phyloP scores from a whole-genome alignment of 2,888 invertebrate genomes.

The Hydrotaea diabolus region DNA sequence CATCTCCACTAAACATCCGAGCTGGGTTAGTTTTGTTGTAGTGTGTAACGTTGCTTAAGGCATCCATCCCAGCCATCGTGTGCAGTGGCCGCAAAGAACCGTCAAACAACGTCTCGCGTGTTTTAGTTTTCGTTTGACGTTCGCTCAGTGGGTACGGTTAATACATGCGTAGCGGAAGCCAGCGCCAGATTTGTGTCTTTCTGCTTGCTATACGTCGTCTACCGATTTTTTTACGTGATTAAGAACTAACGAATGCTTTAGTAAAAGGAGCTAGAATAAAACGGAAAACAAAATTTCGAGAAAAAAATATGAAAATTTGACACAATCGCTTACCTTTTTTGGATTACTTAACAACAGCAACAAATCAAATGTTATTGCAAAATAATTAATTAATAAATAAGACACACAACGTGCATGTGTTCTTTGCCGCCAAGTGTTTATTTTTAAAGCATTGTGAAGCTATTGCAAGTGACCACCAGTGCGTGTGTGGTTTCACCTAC shows the following conservation, averaged over 20 bases:
- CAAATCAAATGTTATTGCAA: no score
- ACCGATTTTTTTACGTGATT: slow-evolving; percentile 21
- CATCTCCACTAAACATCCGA: slow-evolving; percentile 21
- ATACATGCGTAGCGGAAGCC: slow-evolving; percentile 63
- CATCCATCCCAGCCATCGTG: slow-evolving; percentile 63
- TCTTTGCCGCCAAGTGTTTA: background rate
- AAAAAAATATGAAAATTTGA: background rate
- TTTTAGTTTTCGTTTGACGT: slow-evolving; percentile 70
- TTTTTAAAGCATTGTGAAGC: background rate
- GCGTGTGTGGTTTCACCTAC: background rate
- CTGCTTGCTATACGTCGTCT: background rate
- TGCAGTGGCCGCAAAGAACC: slow-evolving; percentile 28
- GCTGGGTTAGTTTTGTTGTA: slow-evolving; percentile 54
- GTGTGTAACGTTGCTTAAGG: slow-evolving; percentile 66
- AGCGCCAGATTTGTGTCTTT: background rate
- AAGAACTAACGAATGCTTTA: slow-evolving; percentile 2
- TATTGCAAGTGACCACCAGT: background rate
- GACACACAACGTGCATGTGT: background rate
- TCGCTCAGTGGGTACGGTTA: slow-evolving; percentile 69
- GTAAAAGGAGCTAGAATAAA: background rate
- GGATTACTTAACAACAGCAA: background rate
- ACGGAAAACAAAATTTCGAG: background rate
- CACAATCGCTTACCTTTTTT: background rate
- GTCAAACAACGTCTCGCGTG: slow-evolving; percentile 47
- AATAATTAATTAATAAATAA: background rate